Conservation (phyloP, 1,140 invertebrate genomes). For the Aethina tumida region DNA sequence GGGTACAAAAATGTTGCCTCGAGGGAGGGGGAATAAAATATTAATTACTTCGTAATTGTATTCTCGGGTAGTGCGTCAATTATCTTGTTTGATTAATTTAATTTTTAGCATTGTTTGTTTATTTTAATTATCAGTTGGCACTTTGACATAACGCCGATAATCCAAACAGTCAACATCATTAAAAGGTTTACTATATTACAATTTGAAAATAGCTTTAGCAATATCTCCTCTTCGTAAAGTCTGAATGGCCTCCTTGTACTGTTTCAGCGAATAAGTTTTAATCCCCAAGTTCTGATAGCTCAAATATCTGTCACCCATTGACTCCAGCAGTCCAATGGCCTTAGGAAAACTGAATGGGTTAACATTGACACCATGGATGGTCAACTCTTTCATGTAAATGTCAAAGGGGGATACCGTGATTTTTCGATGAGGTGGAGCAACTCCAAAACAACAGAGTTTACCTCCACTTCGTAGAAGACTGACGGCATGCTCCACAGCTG, state of each 20-base stretch:
- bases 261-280: constrained; percentile 43
- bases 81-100: too few species aligned
- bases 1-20: too few species aligned
- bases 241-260: constrained; percentile 46
- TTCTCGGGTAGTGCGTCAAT: too few species aligned
- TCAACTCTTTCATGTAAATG: constrained; percentile 52
- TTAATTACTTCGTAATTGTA: too few species aligned
- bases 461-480: constrained; percentile 36
- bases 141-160: too few species aligned
- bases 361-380: constrained; percentile 51
- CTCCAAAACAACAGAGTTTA: constrained; percentile 45
- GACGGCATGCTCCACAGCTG: constrained; percentile 42
- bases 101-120: too few species aligned
- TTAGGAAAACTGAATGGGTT: constrained; percentile 57
- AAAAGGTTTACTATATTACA: too few species aligned
- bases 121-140: too few species aligned
- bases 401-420: constrained; percentile 44
- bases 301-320: constrained; percentile 50
- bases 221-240: constrained; percentile 45
- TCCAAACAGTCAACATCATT: too few species aligned
- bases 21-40: too few species aligned
- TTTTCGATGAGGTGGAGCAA: constrained; percentile 37
- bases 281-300: constrained; percentile 51
- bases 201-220: constrained; percentile 53
- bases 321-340: constrained; percentile 44